Percentiles rank a stretch among this genome's conserved stretches.
Conservation (phyloP, 2,797 vertebrate genomes). For the Poliocrania exsul region DNA sequence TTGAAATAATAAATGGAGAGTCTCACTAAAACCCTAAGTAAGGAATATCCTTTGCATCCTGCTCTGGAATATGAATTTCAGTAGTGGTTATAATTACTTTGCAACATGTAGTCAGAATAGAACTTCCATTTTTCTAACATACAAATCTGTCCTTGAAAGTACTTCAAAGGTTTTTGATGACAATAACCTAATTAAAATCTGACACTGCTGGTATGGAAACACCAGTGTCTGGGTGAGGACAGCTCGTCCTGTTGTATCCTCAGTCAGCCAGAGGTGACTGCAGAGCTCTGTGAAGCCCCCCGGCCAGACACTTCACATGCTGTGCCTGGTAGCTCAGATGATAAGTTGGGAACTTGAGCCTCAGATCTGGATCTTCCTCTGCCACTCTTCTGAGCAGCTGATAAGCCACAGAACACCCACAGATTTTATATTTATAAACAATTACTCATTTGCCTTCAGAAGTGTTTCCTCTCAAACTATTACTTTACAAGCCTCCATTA, state of each 20-base stretch:
- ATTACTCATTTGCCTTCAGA: background rate
- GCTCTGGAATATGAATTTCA: background rate
- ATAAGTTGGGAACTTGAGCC: background rate
- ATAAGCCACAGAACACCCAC: background rate
- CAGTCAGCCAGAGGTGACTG: background rate
- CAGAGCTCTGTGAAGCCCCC: background rate
- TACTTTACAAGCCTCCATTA: background rate
- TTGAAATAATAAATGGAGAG: background rate
- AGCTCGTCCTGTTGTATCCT: background rate
- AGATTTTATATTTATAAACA: constrained; percentile 33
- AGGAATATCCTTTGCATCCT: background rate
- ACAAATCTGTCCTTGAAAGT: background rate
- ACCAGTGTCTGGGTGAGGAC: background rate
- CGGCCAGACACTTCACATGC: fast-evolving
- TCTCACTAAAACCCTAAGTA: background rate
- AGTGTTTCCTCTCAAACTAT: constrained; percentile 13
- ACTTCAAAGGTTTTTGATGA: background rate
- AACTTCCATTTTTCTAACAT: background rate
- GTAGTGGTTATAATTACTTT: background rate
- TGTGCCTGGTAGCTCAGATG: background rate
- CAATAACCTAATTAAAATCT: background rate
- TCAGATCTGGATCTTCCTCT: background rate
- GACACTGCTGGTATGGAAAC: background rate
- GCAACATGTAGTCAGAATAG: background rate
- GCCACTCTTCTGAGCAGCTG: background rate